A percentile compares a stretch with the other conserved stretches of the same genome.
phyloP scores from a whole-genome alignment of 2,113 vertebrate genomes.

The Neomonachus schauinslandi region DNA sequence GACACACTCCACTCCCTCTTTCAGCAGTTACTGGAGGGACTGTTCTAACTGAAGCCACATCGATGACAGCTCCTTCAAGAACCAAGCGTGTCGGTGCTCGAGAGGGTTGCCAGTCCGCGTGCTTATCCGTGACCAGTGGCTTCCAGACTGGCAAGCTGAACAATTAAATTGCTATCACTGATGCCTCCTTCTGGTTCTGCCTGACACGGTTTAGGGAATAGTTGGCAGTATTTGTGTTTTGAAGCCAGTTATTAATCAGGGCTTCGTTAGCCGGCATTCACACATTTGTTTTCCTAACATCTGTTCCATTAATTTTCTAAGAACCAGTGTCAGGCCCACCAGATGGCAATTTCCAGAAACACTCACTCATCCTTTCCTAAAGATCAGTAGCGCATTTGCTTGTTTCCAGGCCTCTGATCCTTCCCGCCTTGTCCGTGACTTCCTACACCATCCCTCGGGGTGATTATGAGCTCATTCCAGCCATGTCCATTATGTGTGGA shows the following conservation, averaged over 20 bases:
- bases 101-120: neutral
- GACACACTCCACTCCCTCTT: neutral
- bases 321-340: constrained; percentile 58
- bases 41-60: neutral
- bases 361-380: constrained; percentile 69
- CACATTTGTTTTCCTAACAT: constrained; percentile 74
- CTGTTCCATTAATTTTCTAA: constrained; percentile 75
- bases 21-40: neutral
- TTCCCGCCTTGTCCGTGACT: constrained; percentile 31
- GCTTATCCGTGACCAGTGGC: neutral
- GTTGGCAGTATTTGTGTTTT: constrained; percentile 57
- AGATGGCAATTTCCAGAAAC: constrained; percentile 76
- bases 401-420: constrained; percentile 64
- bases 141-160: neutral
- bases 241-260: constrained; percentile 65
- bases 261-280: constrained; percentile 63
- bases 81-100: neutral
- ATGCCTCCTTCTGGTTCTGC: neutral
- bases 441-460: constrained; percentile 41
- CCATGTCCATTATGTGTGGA: constrained; percentile 58
- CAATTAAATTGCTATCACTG: neutral
- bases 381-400: constrained; percentile 57
- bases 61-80: neutral
- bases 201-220: neutral
- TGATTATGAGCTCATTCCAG: constrained; percentile 64